Percentiles rank a stretch among this genome's conserved stretches.
Evolutionary conservation across 2,797 vertebrate species (phyloP).

Genomic region (Sebastes kiyomatsui): DNA sequence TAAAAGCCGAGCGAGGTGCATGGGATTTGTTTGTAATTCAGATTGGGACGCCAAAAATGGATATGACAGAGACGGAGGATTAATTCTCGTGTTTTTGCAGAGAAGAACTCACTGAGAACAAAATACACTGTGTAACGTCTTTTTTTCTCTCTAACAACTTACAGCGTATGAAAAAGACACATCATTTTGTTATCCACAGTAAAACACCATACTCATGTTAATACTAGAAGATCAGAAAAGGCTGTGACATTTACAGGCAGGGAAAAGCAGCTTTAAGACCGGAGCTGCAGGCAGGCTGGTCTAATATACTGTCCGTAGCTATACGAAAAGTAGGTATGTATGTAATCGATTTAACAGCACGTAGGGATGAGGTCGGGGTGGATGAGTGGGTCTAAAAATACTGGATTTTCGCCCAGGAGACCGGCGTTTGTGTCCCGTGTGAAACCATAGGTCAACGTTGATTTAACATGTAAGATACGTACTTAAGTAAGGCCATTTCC

Average conservation of each 20-base stretch:
- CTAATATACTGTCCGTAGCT: neutral
- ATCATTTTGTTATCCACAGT: constrained; percentile 15
- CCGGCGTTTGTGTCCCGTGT: neutral
- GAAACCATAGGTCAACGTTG: neutral
- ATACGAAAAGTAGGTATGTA: neutral
- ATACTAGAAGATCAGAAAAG: constrained; percentile 14
- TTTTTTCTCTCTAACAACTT: neutral
- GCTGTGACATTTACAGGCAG: constrained; percentile 8
- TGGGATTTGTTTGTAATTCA: constrained; percentile 40
- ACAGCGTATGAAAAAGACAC: constrained; percentile 6
- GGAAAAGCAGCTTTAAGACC: constrained; percentile 1
- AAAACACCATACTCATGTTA: constrained; percentile 23
- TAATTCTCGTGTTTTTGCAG: constrained; percentile 18
- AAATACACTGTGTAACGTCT: constrained; percentile 8
- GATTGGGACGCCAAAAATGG: constrained; percentile 36
- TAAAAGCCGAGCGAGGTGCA: constrained; percentile 15
- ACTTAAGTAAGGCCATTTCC: too few relatives aligned
- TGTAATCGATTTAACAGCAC: fast-evolving
- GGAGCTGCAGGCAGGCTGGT: neutral
- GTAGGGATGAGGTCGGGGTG: too few relatives aligned
- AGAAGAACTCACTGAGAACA: constrained; percentile 26
- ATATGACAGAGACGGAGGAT: constrained; percentile 30
- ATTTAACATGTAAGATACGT: neutral
- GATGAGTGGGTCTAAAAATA: neutral
- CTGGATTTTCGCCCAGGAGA: neutral